A percentile compares a stretch with the other conserved stretches of the same genome.
phyloP scores from a whole-genome alignment of 2,888 invertebrate species.

The Teleiodes luculella region DNA sequence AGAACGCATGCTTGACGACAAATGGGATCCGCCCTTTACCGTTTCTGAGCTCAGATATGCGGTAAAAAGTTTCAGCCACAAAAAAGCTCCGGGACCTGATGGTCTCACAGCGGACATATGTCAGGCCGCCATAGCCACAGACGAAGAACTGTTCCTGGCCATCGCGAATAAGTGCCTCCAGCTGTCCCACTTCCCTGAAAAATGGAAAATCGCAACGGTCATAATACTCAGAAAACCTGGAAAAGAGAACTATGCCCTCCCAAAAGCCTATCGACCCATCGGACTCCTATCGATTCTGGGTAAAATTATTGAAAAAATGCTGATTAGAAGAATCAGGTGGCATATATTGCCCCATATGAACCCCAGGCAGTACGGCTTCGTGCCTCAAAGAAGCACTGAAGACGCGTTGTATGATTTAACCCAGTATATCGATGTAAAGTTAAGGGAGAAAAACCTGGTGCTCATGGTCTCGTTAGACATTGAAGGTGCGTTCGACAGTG shows the following conservation, averaged over 20 bases:
- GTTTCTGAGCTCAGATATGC: not conserved
- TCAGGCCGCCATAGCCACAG: not conserved
- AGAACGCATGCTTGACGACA: not conserved
- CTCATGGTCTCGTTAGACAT: slow-evolving; percentile 14
- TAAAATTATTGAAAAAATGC: not conserved
- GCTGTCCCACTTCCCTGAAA: not conserved
- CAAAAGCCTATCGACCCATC: not conserved
- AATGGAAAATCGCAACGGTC: not conserved
- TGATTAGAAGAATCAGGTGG: not conserved
- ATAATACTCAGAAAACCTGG: not conserved
- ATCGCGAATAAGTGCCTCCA: not conserved
- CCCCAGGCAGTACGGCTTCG: not conserved
- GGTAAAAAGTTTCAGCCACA: not conserved
- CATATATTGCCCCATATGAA: not conserved
- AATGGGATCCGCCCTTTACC: not conserved
- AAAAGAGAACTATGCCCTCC: not conserved
- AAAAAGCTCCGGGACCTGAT: not conserved
- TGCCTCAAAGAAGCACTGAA: not conserved
- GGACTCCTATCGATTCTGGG: not conserved
- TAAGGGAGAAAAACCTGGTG: not conserved
- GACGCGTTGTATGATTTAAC: not conserved
- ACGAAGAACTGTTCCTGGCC: not conserved
- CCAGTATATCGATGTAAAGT: not conserved
- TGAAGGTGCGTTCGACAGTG: slow-evolving; percentile 19
- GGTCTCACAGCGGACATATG: not conserved